Base-by-base conservation (phyloP, 2,888 invertebrate species). In the Globia sparganii region DNA sequence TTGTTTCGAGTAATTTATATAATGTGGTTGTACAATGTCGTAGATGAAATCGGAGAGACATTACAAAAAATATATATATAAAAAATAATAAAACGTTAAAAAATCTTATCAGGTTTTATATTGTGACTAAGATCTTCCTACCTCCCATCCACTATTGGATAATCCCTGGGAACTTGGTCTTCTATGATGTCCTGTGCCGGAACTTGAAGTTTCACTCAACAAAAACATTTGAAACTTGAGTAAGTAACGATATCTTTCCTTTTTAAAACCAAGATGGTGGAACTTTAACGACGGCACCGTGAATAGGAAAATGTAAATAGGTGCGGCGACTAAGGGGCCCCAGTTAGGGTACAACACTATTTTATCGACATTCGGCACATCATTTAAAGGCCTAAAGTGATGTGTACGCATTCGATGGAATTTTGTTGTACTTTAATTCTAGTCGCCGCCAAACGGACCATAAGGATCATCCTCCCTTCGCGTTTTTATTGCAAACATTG, bases 1-100 rank as follows among this genome's bases (percentile, higher is more conserved):
- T 96, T 94, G 95, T 96, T 96, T 95, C 95, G 94, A 95, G 94
- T 96, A 96, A 96, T 96, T 96, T 96, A 96, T 96, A 96, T 94
- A 92, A 94, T 95, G 93, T 94, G 95, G 95, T 96, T 96, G 95
- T 96, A 96, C 94, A 95, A 96, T 96, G 95, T 95, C 96, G 92
- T 92, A 92, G 94, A 94, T 91, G 93, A 94, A 94, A 94, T 93
- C 91, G 92, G 93, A 91, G 93, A 94, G 95, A 95, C 95, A 96
- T 95, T 95, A 87, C 87, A 88, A 94, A 95, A 96, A 94, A 95
- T 78, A 87, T 86, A 86, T 87, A 95, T 95, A 93, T 94, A 95
- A 94, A 95, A 95, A 96, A 95, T 85, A 96, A 95, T 95, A 96
- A 96, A 96, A 95, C 91, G 93, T 95, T 95, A 90, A 95, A 96